phyloP scores from a whole-genome alignment of 2,113 vertebrate genomes.

The Amphiprion ocellaris region DNA sequence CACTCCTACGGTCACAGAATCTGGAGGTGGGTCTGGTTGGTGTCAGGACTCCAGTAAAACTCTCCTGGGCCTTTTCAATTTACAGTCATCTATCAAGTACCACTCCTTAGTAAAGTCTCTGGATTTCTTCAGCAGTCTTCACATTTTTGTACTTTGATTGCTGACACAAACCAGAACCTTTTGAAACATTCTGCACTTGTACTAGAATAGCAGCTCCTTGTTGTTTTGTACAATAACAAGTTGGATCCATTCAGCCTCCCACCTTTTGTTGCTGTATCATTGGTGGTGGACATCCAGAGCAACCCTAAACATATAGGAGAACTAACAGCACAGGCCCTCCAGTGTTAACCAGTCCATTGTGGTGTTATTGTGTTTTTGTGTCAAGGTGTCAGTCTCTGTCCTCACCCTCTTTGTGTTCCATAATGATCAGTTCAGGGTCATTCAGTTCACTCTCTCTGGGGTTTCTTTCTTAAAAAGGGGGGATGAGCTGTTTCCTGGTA shows the following conservation, averaged over 20 bases:
- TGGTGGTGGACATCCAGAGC: background rate
- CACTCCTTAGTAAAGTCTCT: conserved; percentile 3
- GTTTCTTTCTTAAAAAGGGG: too few species aligned
- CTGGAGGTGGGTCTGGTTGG: conserved; percentile 19
- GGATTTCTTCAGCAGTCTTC: background rate
- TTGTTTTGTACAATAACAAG: background rate
- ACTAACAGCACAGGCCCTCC: background rate
- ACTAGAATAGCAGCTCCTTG: background rate
- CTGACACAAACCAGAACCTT: conserved; percentile 14
- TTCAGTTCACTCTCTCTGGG: too few species aligned
- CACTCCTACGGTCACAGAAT: conserved; percentile 4
- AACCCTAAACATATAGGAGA: too few species aligned
- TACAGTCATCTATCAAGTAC: background rate
- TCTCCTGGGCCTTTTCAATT: background rate
- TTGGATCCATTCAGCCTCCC: background rate
- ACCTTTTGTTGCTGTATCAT: background rate
- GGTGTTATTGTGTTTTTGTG: too few species aligned
- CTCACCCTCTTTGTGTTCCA: too few species aligned
- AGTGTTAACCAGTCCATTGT: too few species aligned
- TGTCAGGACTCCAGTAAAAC: conserved; percentile 13
- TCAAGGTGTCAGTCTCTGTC: too few species aligned
- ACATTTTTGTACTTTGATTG: background rate
- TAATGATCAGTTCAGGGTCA: too few species aligned
- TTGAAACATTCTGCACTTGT: background rate
- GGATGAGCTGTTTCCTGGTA: too few species aligned